A percentile compares a stretch with the other conserved stretches of the same genome.
These are phyloP conservation scores for Heliconius hermathena DNA, from an alignment of 1,140 invertebrate species.

Conservation along the genomic window DNA sequence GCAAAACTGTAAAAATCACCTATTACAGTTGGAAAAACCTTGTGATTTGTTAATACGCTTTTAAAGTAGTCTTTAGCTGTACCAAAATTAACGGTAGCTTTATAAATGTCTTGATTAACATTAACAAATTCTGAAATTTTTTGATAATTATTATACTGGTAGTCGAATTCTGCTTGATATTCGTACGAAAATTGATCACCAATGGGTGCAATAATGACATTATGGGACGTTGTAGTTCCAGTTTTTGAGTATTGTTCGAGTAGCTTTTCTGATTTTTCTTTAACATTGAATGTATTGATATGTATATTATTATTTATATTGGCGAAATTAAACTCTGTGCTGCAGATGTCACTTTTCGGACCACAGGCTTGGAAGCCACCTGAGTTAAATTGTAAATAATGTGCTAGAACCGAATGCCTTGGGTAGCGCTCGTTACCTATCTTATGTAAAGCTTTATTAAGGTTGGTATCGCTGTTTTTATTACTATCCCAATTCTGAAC, in stretches of 20 bases:
- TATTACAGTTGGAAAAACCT: slow-evolving; percentile 86
- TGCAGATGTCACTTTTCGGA: slow-evolving; percentile 56
- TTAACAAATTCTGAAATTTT: slow-evolving; percentile 91
- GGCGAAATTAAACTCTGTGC: slow-evolving; percentile 59
- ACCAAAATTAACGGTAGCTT: slow-evolving; percentile 89
- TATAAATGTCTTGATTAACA: slow-evolving; percentile 84
- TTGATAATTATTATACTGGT: slow-evolving; percentile 92
- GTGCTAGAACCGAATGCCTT: slow-evolving; percentile 60
- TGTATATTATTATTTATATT: slow-evolving; percentile 82
- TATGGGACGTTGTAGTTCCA: slow-evolving; percentile 90
- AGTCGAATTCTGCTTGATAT: slow-evolving; percentile 90
- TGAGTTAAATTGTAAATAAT: slow-evolving; percentile 67
- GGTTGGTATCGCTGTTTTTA: slow-evolving; percentile 77
- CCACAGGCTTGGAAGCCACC: slow-evolving; percentile 63
- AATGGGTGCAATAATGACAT: slow-evolving; percentile 90
- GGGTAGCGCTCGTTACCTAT: slow-evolving; percentile 64
- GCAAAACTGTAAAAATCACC: slow-evolving; percentile 96
- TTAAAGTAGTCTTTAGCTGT: slow-evolving; percentile 92
- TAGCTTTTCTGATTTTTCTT: slow-evolving; percentile 89
- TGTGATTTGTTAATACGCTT: slow-evolving; percentile 82
- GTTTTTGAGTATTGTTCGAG: slow-evolving; percentile 91
- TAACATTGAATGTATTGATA: slow-evolving; percentile 88
- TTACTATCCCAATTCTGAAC: slow-evolving; percentile 86
- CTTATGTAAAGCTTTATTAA: slow-evolving; percentile 77
- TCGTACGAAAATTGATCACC: slow-evolving; percentile 92